Conservation (phyloP, 2,113 vertebrate species). For the Trochalopteron elliotii region DNA sequence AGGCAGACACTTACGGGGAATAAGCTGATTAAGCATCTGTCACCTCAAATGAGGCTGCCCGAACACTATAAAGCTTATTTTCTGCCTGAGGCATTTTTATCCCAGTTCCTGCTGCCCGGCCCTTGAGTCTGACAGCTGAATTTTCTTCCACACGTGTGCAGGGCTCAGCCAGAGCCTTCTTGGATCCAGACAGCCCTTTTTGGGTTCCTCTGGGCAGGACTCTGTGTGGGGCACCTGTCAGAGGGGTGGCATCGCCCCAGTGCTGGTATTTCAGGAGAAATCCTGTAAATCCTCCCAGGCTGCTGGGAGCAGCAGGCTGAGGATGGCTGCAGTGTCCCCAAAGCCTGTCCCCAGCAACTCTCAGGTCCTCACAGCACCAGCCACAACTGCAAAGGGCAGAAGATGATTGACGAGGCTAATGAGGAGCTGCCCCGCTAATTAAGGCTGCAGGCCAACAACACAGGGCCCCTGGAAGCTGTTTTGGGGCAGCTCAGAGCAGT, state of each 20-base stretch:
- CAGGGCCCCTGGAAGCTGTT: background rate
- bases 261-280: background rate
- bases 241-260: background rate
- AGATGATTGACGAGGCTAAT: background rate
- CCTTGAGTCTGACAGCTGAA: background rate
- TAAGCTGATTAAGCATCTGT: slow-evolving; percentile 56
- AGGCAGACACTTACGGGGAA: background rate
- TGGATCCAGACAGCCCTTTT: background rate
- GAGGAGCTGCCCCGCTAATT: background rate
- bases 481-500: background rate
- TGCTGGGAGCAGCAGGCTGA: background rate
- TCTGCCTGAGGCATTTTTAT: slow-evolving; percentile 34
- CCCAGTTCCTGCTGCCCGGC: background rate
- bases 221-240: accelerated
- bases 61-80: slow-evolving; percentile 40
- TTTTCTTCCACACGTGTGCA: background rate
- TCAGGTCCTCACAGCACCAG: accelerated
- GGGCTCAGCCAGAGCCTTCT: background rate
- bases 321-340: background rate
- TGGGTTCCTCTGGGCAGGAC: background rate
- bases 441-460: background rate
- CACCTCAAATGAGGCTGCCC: background rate
- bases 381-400: background rate
- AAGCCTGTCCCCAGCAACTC: background rate
- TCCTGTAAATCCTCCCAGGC: background rate